phyloP scores from a whole-genome alignment of 2,888 invertebrate genomes.

The Odontomyia ornata region DNA sequence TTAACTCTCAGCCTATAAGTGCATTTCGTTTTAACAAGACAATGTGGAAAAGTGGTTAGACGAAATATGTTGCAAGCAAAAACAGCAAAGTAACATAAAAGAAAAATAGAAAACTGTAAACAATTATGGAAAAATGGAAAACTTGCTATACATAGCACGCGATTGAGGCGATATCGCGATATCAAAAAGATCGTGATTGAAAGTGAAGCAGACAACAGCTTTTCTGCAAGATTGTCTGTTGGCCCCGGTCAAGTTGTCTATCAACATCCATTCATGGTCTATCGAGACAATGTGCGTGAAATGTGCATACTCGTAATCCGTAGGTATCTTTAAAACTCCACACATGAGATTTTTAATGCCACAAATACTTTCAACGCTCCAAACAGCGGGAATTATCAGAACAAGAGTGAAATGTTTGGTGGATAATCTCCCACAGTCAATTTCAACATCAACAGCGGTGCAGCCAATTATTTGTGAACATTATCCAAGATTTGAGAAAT shows the following conservation, averaged over 20 bases:
- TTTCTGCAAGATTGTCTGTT: background rate
- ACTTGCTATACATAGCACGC: background rate
- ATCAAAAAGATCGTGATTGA: background rate
- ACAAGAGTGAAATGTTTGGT: background rate
- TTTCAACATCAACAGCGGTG: no score
- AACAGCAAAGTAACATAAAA: background rate
- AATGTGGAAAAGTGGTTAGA: no score
- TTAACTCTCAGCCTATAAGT: no score
- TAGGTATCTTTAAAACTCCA: no score
- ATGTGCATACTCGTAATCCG: no score
- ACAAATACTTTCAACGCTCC: no score
- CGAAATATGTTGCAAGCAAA: no score
- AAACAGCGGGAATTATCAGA: background rate
- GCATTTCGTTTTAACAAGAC: no score
- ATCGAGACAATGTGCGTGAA: no score
- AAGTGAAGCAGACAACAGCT: background rate
- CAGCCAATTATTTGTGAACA: background rate
- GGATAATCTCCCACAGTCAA: background rate
- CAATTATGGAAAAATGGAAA: conserved; percentile 8
- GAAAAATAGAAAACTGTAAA: conserved; percentile 14
- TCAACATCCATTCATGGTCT: no score
- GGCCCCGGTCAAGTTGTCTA: no score
- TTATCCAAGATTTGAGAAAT: background rate
- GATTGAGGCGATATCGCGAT: background rate
- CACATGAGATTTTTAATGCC: no score